Evolutionary conservation across 2,113 vertebrate genomes (phyloP), one percentile per base, ranked within the genome.

Genomic region (Aythya baeri): DNA sequence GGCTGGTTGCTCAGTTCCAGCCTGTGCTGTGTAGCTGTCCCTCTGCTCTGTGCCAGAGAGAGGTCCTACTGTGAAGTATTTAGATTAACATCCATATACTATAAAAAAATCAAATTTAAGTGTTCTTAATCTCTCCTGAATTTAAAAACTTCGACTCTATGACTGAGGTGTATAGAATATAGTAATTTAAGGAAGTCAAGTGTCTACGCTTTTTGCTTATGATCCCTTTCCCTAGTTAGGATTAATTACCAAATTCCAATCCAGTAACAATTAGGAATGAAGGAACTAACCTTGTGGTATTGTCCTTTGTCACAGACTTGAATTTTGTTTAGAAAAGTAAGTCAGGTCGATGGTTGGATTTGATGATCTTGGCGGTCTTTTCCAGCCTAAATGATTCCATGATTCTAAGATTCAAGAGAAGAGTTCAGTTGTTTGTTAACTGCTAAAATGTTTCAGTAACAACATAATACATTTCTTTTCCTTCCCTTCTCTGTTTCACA

Each of bases 401-500:
- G 46, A 22, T 49, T 49, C 36, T 70, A 79, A 67, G 62, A 63
- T 91, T 75, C 14, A 84, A 70, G 43, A 79, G 49, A n/a, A 74
- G 41, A 62, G 36, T 49, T 87, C n/a, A 38, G 17, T 43, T 68
- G 31, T 8, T 65, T 32, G 86, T 93, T 83, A 77, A 72, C 57
- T 21, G 25, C 41, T 52, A 72, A 68, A 38, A 63, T 22, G 20
- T 59, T 82, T 85, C 44, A 29, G 21, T 66, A 89, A 70, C 50
- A 86, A 31, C 23, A 72, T 25, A 77, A 50, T 38, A 59, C 17
- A 32, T 83, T 66, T 5, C 31, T 87, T 84, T 50, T 52, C 72
- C 67, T 91, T 36, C 85, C 80, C 87, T 36, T 93, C 74, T 96
- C 75, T 92, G 31, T 81, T 75, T 86, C 41, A 61, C 91, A 99